These are phyloP conservation scores for Ostrea edulis DNA, from an alignment of 1,140 invertebrate species.

Conservation along the genomic window DNA sequence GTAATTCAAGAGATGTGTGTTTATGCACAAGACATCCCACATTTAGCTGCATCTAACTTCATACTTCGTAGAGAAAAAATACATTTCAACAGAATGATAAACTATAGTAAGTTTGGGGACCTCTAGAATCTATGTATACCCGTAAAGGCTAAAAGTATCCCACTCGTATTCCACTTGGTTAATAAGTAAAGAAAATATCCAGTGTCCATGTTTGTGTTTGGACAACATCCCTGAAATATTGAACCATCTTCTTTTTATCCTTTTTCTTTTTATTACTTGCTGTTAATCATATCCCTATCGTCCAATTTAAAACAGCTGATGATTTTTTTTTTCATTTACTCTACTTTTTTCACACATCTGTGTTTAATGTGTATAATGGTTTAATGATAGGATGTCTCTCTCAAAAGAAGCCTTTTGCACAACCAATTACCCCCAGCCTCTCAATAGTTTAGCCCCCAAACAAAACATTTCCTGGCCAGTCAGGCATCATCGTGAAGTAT, in stretches of 20 bases:
- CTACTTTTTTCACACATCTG: constrained; percentile 4
- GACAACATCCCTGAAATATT: neutral
- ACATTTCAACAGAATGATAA: too few species aligned
- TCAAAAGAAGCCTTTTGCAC: constrained; percentile 26
- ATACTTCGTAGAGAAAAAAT: too few species aligned
- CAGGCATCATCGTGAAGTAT: neutral
- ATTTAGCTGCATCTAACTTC: too few species aligned
- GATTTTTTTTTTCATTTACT: neutral
- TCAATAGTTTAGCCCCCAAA: neutral
- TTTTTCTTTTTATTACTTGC: neutral
- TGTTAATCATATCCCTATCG: neutral
- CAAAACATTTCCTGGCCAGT: neutral
- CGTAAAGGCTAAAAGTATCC: neutral
- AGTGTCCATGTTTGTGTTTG: neutral
- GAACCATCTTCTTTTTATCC: neutral
- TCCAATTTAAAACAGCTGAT: constrained; percentile 9
- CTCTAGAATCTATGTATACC: neutral
- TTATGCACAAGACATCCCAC: too few species aligned
- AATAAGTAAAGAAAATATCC: neutral
- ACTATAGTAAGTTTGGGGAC: too few species aligned
- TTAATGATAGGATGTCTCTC: neutral
- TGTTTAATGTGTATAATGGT: neutral
- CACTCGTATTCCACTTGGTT: neutral
- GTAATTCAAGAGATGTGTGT: too few species aligned
- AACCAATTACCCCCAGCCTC: constrained; percentile 2